A percentile compares a stretch with the other conserved stretches of the same genome.
phyloP scores from a whole-genome alignment of 2,113 vertebrate species.

The Leucopsar rothschildi region DNA sequence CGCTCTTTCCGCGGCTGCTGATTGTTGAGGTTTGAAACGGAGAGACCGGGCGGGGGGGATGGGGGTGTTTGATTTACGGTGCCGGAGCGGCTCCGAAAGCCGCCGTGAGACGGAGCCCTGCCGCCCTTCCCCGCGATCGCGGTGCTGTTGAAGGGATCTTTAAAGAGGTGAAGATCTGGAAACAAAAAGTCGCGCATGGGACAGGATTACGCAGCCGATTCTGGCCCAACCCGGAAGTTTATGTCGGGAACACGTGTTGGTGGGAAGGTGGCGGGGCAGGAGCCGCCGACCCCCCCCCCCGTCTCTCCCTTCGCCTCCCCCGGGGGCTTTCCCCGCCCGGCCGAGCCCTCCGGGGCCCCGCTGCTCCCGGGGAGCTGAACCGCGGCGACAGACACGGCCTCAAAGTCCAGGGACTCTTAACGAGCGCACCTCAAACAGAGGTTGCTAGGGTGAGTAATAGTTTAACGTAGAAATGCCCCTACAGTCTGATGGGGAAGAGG shows the following conservation, averaged over 20 bases:
- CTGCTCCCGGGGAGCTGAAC: not conserved
- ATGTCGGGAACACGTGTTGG: constrained; percentile 77
- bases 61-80: not conserved
- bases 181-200: constrained; percentile 43
- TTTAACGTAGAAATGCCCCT: not conserved
- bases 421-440: constrained; percentile 2
- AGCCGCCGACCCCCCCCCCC: constrained; percentile 8
- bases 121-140: not conserved
- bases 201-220: constrained; percentile 69
- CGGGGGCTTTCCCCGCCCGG: not conserved
- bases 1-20: not conserved
- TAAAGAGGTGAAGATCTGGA: not conserved
- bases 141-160: not conserved
- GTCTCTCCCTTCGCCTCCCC: not conserved
- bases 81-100: not conserved
- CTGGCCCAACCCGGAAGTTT: constrained; percentile 81
- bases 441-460: constrained; percentile 54
- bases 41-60: not conserved
- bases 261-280: constrained; percentile 31
- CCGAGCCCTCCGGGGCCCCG: not conserved
- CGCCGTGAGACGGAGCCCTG: not conserved
- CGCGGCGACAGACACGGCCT: not conserved
- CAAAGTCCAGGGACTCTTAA: constrained; percentile 5
- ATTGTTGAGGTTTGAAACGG: not conserved
- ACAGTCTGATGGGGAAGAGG: not conserved